Evolutionary conservation across 2,113 vertebrate species (phyloP), one percentile per base, ranked within the genome.

Genomic region (Pluvialis apricaria): DNA sequence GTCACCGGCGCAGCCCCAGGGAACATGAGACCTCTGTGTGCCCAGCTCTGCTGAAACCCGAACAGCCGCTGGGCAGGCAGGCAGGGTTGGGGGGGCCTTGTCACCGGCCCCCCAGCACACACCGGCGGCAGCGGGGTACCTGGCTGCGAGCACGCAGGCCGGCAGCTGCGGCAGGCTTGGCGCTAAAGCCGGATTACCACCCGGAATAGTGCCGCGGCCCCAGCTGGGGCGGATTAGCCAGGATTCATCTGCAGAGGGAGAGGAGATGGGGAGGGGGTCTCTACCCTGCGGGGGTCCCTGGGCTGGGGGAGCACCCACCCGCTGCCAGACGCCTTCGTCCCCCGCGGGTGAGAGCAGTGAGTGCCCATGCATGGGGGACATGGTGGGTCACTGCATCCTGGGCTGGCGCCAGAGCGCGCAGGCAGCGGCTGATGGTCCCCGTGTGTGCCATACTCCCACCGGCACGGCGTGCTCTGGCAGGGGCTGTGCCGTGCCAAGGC

Each of bases 101-200:
- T 71, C 26, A 70, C 52, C 4, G 0, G 40, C 11, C 58, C 76
- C 66, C 12, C 5, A 12, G 61, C 66, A 58, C 66, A n/a, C 28
- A 24, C 38, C 2, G 5, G 75, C 4, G 2, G 55, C 62, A 45
- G 83, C 1, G 3, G 45, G 20, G 52, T 86, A 94, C 96, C 95
- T 94, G 93, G 83, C 68, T 51, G 60, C 4, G 25, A 64, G 82
- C 89, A 91, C 79, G 88, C 87, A 82, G 94, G 80, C 84, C 14
- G 3, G 91, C 94, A 89, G 95, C 91, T 94, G 91, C 8, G 15
- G 40, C 84, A 70, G 81, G 83, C 92, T 94, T 65, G 85, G 64
- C 0, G 26, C 86, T 97, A 97, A 97, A 97, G 83, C 94, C 83
- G 91, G 95, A 96, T 96, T 97, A 97, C 80, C 84, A 95, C 85